Evolutionary conservation across 2,113 vertebrate genomes (phyloP).

Genomic region (Macquaria australasica): DNA sequence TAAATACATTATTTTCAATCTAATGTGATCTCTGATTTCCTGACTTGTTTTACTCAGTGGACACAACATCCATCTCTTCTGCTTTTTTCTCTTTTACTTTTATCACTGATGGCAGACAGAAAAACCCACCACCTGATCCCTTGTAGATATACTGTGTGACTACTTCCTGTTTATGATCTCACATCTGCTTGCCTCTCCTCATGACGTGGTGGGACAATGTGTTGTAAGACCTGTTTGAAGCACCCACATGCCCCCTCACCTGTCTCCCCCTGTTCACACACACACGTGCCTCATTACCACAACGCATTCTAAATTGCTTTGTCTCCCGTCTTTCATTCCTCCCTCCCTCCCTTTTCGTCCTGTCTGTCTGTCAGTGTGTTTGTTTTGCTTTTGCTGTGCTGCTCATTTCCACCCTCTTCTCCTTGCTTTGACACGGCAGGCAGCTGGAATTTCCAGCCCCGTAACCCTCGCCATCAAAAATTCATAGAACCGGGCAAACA

Average conservation of each 20-base stretch:
- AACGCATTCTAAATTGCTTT: slow-evolving; percentile 59
- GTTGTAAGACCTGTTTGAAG: slow-evolving; percentile 14
- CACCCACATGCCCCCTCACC: slow-evolving; percentile 12
- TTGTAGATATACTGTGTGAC: not conserved
- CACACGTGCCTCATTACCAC: slow-evolving; percentile 58
- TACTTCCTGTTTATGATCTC: slow-evolving; percentile 6
- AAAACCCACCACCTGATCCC: not conserved
- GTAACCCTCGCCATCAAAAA: slow-evolving; percentile 76
- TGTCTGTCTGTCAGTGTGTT: slow-evolving; percentile 41
- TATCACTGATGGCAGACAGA: not conserved
- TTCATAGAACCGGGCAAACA: slow-evolving; percentile 76
- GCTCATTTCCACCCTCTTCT: slow-evolving; percentile 69
- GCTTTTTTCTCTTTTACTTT: not conserved
- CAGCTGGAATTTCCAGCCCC: slow-evolving; percentile 69
- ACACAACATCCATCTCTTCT: not conserved
- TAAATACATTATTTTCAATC: no score
- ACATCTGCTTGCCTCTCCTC: not conserved
- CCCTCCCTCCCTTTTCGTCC: slow-evolving; percentile 3
- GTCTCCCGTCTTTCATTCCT: slow-evolving; percentile 24
- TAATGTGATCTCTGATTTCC: not conserved
- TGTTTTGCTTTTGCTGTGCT: slow-evolving; percentile 56
- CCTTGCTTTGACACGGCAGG: slow-evolving; percentile 70
- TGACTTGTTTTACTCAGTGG: not conserved
- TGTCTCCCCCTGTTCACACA: slow-evolving; percentile 20
- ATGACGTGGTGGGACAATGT: not conserved